Evolutionary conservation across 1,140 invertebrate genomes (phyloP).

Genomic region (Popillia japonica): DNA sequence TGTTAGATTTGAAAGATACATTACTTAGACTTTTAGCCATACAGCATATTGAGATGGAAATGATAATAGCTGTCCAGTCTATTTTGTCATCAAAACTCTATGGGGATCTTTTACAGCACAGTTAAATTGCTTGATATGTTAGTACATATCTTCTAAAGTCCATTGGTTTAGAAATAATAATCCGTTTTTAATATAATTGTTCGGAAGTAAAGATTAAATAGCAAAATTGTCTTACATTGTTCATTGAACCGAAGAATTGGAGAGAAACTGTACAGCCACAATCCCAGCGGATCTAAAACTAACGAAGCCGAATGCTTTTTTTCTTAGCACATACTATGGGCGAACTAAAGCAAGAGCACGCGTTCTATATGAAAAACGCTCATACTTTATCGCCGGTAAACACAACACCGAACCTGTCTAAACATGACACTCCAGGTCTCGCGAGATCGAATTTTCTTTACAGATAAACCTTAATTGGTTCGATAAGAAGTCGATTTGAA

Average conservation of each 20-base stretch:
- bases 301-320: neutral
- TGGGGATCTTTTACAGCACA: too few relatives aligned
- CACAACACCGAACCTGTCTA: constrained; percentile 4
- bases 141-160: too few relatives aligned
- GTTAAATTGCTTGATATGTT: too few relatives aligned
- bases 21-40: too few relatives aligned
- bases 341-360: neutral
- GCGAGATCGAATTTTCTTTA: constrained; percentile 4
- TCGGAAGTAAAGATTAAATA: too few relatives aligned
- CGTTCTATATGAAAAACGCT: neutral
- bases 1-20: too few relatives aligned
- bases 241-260: neutral
- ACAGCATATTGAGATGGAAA: too few relatives aligned
- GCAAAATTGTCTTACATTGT: neutral
- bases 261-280: neutral
- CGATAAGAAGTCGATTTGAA: constrained; percentile 39
- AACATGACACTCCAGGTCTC: constrained; percentile 2
- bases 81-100: too few relatives aligned
- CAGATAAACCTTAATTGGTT: constrained; percentile 38
- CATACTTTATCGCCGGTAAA: constrained; percentile 1
- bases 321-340: neutral
- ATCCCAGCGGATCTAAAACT: neutral
- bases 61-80: too few relatives aligned
- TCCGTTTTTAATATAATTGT: too few relatives aligned
- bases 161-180: too few relatives aligned